Percentiles rank a stretch among this genome's conserved stretches.
phyloP scores from a whole-genome alignment of 2,113 vertebrate species.

The Lepidothrix coronata region DNA sequence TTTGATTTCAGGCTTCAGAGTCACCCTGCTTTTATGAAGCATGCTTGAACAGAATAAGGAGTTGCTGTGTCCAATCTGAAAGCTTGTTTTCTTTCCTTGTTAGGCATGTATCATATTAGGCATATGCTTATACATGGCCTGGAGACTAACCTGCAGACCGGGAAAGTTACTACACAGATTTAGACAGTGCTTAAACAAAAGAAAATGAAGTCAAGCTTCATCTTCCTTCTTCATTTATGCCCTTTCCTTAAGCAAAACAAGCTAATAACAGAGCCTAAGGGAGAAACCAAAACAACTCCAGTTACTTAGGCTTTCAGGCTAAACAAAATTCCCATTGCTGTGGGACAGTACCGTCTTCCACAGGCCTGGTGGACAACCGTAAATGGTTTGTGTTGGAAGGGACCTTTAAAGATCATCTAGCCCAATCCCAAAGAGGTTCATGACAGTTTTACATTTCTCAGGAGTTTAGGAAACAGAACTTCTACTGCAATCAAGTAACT shows the following conservation, averaged over 20 bases:
- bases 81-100: background rate
- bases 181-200: background rate
- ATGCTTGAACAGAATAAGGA: background rate
- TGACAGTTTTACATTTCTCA: background rate
- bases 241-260: background rate
- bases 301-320: background rate
- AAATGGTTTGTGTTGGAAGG: background rate
- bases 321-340: background rate
- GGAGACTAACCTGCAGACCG: background rate
- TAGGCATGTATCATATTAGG: background rate
- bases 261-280: background rate
- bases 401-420: background rate
- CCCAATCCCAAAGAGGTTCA: background rate
- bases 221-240: background rate
- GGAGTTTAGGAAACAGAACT: background rate
- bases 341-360: background rate
- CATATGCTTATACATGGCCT: background rate
- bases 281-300: background rate
- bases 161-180: background rate
- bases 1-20: background rate
- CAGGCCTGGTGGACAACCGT: background rate
- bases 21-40: background rate
- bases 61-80: background rate
- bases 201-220: background rate
- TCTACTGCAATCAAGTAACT: background rate